phyloP scores from a whole-genome alignment of 2,113 vertebrate genomes.

The Chloroceryle aenea region DNA sequence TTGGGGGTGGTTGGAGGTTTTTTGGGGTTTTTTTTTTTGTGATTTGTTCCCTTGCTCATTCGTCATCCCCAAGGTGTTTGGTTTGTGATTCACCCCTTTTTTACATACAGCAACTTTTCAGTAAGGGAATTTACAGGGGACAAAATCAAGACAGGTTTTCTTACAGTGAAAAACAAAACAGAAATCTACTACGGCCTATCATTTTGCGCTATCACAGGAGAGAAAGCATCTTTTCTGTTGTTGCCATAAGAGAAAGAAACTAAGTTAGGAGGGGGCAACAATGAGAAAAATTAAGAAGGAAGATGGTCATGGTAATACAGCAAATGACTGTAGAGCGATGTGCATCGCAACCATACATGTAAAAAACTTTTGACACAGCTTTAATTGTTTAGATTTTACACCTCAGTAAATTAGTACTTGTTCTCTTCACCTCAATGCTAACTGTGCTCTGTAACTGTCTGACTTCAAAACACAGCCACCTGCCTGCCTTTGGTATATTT shows the following conservation, averaged over 20 bases:
- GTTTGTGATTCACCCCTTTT: background rate
- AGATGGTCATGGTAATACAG: background rate
- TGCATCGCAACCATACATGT: background rate
- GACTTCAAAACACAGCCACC: slow-evolving; percentile 44
- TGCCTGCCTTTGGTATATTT: slow-evolving; percentile 79
- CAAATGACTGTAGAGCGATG: background rate
- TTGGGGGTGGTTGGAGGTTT: no score
- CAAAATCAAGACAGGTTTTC: background rate
- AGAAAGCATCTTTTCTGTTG: background rate
- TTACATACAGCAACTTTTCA: background rate
- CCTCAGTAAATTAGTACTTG: background rate
- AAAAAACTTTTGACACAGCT: background rate
- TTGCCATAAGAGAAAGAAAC: no score
- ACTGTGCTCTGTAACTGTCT: slow-evolving; percentile 30
- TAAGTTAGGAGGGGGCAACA: no score
- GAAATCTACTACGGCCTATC: background rate
- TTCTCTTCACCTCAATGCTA: slow-evolving; percentile 23
- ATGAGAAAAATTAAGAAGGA: background rate
- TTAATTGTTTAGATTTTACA: slow-evolving; percentile 21
- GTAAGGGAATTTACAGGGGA: background rate
- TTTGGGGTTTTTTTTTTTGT: no score
- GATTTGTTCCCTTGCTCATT: background rate
- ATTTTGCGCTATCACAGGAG: background rate
- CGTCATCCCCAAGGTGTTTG: background rate
- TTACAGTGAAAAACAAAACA: background rate